These are phyloP conservation scores for Sparidentex hasta DNA, from an alignment of 2,797 vertebrate species.

Conservation along the genomic window DNA sequence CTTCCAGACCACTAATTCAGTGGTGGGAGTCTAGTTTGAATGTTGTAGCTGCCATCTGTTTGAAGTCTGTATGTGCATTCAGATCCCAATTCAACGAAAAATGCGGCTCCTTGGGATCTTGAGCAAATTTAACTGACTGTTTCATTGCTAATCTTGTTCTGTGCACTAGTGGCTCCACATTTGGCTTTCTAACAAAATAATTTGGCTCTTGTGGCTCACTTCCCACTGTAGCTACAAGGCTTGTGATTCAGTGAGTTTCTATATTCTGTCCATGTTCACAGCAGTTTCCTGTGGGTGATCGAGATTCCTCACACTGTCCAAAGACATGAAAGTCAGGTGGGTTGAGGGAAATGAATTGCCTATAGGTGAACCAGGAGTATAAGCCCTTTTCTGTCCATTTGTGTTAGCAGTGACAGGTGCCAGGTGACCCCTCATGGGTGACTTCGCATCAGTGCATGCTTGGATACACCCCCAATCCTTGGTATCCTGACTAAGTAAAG, in stretches of 20 bases:
- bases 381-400: slow-evolving; percentile 25
- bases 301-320: slow-evolving; percentile 20
- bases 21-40: slow-evolving; percentile 50
- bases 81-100: slow-evolving; percentile 50
- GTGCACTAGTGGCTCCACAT: slow-evolving; percentile 37
- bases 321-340: slow-evolving; percentile 24
- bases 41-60: slow-evolving; percentile 63
- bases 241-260: slow-evolving; percentile 17
- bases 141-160: slow-evolving; percentile 58
- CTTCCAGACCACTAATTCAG: slow-evolving; percentile 47
- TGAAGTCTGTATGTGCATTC: slow-evolving; percentile 42
- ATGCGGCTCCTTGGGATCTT: slow-evolving; percentile 45
- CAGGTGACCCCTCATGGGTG: slow-evolving; percentile 12
- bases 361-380: slow-evolving; percentile 18
- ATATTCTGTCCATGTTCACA: slow-evolving; percentile 32
- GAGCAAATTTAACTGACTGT: slow-evolving; percentile 49
- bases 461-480: slow-evolving; percentile 5
- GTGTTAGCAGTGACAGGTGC: slow-evolving; percentile 29
- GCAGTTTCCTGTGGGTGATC: slow-evolving; percentile 19
- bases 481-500: slow-evolving; percentile 22
- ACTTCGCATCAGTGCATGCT: slow-evolving; percentile 19
- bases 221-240: slow-evolving; percentile 8
- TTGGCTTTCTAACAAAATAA: slow-evolving; percentile 40
- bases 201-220: slow-evolving; percentile 35
- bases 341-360: slow-evolving; percentile 27